Base-by-base conservation (phyloP, 1,140 invertebrate genomes). In the Pseudomyrmex flavicornis region DNA sequence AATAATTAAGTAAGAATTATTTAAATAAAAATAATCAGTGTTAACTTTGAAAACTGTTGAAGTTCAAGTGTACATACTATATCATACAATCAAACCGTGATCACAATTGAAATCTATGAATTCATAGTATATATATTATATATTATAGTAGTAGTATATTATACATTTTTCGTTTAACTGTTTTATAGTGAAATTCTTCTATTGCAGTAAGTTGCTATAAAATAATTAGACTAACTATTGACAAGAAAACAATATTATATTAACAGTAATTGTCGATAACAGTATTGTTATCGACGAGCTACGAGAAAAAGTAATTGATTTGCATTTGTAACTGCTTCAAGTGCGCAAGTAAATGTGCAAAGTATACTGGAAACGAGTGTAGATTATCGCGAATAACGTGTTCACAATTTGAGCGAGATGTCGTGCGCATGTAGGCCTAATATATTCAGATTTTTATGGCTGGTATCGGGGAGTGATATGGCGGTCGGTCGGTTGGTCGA, bases 381-480 rank as follows among this genome's bases (percentile, higher is more conserved):
- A 89, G 90, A 91, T 91, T 92, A 92, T 90, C 90, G 86, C 79
- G 85, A 85, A 72, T 90, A 92, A 91, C 91, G 88, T 91, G 90
- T 91, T 90, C 90, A 90, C 91, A 90, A 92, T 92, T 87, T 86
- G 88, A 87, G 88, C 89, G 86, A 91, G 91, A 92, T 92, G 90
- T 92, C 91, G 92, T 91, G 90, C 90, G 83, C 90, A 88, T 89
- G 88, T 89, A 91, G 91, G 88, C 88, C 91, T 94, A 94, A 94
- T 94, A 93, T 94, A 94, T 94, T 94, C 93, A 93, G 92, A 94
- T 94, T 94, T 94, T 94, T 94, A 94, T 94, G 90, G 93, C 93
- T 90, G 88, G 89, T 93, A 93, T 94, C 92, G 90, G 35, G 35
- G 35, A 35, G 91, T 93, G 92, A 93, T 93, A 92, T 89, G 91